Conservation (phyloP, 1,140 invertebrate species). For the Dufourea novaeangliae region DNA sequence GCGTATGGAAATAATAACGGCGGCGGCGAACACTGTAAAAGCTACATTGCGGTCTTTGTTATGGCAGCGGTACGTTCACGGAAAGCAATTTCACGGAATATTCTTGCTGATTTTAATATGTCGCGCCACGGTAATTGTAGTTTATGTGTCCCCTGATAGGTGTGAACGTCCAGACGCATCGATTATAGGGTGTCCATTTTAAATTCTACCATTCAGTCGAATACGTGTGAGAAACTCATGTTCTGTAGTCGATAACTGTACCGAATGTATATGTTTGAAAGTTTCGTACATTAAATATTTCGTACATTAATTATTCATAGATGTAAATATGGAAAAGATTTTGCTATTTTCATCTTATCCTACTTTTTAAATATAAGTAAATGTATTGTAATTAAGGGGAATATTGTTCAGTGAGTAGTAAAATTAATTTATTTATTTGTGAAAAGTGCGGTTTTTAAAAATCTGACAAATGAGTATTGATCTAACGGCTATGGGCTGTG, state of each 20-base stretch:
- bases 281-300: no score
- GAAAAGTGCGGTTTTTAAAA: no score
- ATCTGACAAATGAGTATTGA: no score
- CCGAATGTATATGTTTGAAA: neutral
- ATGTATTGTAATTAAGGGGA: no score
- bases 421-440: no score
- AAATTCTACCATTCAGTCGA: neutral
- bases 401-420: no score
- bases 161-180: neutral
- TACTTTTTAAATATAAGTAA: no score
- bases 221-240: neutral
- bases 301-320: no score
- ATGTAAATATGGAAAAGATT: no score
- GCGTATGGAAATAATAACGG: neutral
- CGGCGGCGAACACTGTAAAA: neutral
- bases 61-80: neutral
- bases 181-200: conserved; percentile 1
- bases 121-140: neutral
- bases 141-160: conserved; percentile 21
- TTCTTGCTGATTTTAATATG: conserved; percentile 5
- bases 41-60: neutral
- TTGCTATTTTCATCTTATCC: no score
- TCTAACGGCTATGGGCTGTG: no score
- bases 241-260: neutral
- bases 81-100: conserved; percentile 21